phyloP scores from a whole-genome alignment of 30 jellyfish, hydroid and myxozoan genomes.

The Chrysaora quinquecirrha region DNA sequence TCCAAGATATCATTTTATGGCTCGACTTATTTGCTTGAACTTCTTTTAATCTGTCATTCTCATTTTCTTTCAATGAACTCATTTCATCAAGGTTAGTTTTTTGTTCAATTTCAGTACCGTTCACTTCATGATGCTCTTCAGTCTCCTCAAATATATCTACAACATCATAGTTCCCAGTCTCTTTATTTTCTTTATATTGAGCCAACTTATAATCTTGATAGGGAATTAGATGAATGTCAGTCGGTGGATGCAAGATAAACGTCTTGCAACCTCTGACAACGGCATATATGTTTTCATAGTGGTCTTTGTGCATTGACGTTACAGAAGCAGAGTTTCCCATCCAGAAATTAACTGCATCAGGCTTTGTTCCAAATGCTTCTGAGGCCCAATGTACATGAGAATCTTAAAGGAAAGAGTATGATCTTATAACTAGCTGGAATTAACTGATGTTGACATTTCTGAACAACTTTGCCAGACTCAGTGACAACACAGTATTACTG shows the following conservation, averaged over 20 bases:
- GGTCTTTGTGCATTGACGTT: conserved; percentile 96
- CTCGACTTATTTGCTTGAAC: too few species aligned
- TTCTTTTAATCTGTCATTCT: too few species aligned
- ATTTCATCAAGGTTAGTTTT: too few species aligned
- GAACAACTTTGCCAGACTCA: too few species aligned
- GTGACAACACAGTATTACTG: too few species aligned
- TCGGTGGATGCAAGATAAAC: conserved; percentile 89
- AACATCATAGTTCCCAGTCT: conserved; percentile 34
- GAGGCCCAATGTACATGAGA: conserved; percentile 89
- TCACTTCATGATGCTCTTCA: too few species aligned
- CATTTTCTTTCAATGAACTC: too few species aligned
- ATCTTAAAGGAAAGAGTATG: too few species aligned
- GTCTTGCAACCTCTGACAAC: conserved; percentile 89
- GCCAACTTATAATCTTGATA: conserved; percentile 66
- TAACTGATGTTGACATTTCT: too few species aligned
- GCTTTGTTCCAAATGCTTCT: conserved; percentile 84
- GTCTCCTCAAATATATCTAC: conserved; percentile 17
- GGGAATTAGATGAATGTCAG: conserved; percentile 77
- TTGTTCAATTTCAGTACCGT: too few species aligned
- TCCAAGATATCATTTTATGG: conserved; percentile 72
- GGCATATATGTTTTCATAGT: conserved; percentile 89
- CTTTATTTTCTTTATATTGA: conserved; percentile 32
- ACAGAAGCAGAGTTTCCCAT: conserved; percentile 88
- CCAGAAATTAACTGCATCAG: conserved; percentile 98
- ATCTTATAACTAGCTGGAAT: too few species aligned